Conservation (phyloP, 2,113 vertebrate genomes). For the Pleuronectes platessa region DNA sequence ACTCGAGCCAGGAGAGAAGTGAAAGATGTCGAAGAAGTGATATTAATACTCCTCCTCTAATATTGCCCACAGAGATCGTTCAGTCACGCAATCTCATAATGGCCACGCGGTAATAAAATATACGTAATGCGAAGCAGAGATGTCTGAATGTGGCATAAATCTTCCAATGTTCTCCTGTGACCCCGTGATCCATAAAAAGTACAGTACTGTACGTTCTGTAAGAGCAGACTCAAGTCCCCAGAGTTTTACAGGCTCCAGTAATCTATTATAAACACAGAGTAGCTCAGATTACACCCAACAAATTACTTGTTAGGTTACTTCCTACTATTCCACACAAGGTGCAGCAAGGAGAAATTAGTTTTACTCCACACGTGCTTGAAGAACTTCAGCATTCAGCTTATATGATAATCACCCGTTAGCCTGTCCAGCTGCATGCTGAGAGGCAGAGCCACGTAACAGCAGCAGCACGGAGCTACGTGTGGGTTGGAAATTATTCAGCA, state of each 20-base stretch:
- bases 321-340: conserved; percentile 12
- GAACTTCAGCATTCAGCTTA: background rate
- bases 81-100: conserved; percentile 52
- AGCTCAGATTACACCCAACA: background rate
- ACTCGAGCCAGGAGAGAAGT: conserved; percentile 51
- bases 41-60: conserved; percentile 54
- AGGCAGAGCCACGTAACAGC: background rate
- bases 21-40: conserved; percentile 64
- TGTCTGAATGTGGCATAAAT: conserved; percentile 42
- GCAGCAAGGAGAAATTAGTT: conserved; percentile 11
- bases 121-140: conserved; percentile 57
- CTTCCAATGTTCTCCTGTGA: conserved; percentile 8
- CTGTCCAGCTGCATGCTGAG: background rate
- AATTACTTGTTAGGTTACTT: conserved; percentile 6
- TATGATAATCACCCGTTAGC: background rate
- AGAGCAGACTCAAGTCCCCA: background rate
- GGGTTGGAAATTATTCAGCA: background rate
- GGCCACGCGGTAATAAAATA: conserved; percentile 45
- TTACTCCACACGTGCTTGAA: background rate
- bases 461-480: background rate
- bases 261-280: conserved; percentile 14
- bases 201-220: background rate
- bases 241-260: background rate
- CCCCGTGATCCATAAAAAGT: conserved; percentile 27
- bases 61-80: conserved; percentile 48